A percentile compares a stretch with the other conserved stretches of the same genome.
Evolutionary conservation across 2,888 invertebrate genomes (phyloP).

Genomic region (Theretra japonica): DNA sequence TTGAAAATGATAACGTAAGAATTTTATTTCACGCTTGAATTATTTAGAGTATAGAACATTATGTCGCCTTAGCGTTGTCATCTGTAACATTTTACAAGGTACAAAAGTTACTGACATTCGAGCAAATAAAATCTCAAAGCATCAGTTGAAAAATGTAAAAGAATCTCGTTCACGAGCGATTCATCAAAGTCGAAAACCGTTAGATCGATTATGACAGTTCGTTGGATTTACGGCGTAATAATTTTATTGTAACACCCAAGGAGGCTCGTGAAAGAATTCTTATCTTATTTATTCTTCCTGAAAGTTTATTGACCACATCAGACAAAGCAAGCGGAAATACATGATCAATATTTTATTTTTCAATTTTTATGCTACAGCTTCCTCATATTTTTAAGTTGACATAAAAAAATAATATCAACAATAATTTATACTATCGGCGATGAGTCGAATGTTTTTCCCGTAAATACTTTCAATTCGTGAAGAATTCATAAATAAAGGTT

Average conservation of each 20-base stretch:
- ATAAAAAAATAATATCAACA: too few species aligned
- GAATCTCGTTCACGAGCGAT: constrained; percentile 49
- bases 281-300: constrained; percentile 4
- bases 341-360: too few species aligned
- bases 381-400: too few species aligned
- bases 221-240: constrained; percentile 6
- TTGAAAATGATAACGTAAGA: too few species aligned
- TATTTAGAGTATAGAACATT: background rate
- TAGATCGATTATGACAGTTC: constrained; percentile 27
- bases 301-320: background rate
- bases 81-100: background rate
- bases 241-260: constrained; percentile 14
- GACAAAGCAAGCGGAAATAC: background rate
- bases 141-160: constrained; percentile 19
- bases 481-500: too few species aligned
- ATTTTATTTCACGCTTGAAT: background rate
- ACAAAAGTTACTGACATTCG: constrained; percentile 28
- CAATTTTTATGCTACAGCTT: background rate
- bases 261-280: constrained; percentile 9
- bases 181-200: constrained; percentile 51
- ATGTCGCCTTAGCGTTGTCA: too few species aligned
- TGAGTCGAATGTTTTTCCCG: too few species aligned
- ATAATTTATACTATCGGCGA: too few species aligned
- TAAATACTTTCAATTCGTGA: too few species aligned
- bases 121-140: constrained; percentile 40